Conservation (phyloP, 2,113 vertebrate genomes). For the Centrocercus urophasianus region DNA sequence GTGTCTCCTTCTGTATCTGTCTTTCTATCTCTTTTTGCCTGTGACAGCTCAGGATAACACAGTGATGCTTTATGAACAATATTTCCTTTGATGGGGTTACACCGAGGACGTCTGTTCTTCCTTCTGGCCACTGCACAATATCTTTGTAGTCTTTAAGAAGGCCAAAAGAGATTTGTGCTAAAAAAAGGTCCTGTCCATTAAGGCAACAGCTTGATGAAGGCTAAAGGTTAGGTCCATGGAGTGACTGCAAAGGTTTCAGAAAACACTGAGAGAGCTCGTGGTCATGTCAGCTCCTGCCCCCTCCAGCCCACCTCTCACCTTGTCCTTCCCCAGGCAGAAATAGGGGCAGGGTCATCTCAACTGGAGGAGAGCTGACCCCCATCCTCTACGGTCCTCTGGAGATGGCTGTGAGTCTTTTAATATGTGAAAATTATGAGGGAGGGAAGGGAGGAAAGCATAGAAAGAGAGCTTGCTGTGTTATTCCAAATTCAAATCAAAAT, state of each 20-base stretch:
- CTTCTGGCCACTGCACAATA: background rate
- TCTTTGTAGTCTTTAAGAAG: background rate
- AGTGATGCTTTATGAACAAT: background rate
- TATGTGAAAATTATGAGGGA: background rate
- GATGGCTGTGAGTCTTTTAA: rapidly evolving
- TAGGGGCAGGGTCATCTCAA: background rate
- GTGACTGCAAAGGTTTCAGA: conserved; percentile 59
- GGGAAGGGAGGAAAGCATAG: background rate
- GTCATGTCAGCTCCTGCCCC: conserved; percentile 70
- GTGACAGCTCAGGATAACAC: background rate
- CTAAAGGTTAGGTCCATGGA: conserved; percentile 78
- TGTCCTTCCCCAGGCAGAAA: background rate
- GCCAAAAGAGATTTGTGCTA: background rate
- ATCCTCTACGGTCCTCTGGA: background rate
- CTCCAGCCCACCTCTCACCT: conserved; percentile 44
- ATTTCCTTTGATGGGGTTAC: conserved; percentile 15
- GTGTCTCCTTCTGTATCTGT: background rate
- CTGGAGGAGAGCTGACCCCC: background rate
- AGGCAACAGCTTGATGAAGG: conserved; percentile 78
- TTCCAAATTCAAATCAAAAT: background rate
- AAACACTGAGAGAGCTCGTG: conserved; percentile 71
- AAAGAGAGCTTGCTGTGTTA: background rate
- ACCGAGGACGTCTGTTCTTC: background rate
- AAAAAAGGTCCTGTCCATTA: background rate
- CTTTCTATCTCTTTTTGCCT: background rate